Percentiles rank a stretch among this genome's conserved stretches.
Evolutionary conservation across 92 coral and sea anemone genomes (phyloP).

Genomic region (Diadumene lineata): DNA sequence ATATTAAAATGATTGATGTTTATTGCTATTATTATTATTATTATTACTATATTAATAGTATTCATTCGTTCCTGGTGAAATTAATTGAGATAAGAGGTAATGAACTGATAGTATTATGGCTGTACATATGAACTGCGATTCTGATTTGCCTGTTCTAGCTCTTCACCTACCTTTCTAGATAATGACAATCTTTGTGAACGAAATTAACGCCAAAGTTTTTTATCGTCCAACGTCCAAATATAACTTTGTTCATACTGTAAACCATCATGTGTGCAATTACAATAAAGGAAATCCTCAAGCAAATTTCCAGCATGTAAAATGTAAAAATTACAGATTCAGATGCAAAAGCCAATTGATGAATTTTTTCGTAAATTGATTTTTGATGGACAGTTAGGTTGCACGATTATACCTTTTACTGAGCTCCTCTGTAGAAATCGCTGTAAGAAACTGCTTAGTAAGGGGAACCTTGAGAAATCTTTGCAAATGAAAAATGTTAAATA

Average conservation of each 20-base stretch:
- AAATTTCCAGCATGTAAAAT: no score
- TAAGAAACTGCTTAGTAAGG: background rate
- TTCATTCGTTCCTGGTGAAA: slow-evolving; percentile 26
- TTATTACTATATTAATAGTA: slow-evolving; percentile 8
- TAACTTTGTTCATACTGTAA: background rate
- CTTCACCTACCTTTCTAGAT: background rate
- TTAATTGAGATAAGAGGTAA: background rate
- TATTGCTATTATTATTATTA: background rate
- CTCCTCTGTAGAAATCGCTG: no score
- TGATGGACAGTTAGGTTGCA: no score
- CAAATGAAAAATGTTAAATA: no score
- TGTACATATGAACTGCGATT: slow-evolving; percentile 2
- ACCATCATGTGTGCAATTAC: no score
- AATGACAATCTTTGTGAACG: background rate
- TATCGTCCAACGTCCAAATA: background rate
- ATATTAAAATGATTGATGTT: slow-evolving; percentile 23
- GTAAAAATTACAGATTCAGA: no score
- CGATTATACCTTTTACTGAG: no score
- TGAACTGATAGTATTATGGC: background rate
- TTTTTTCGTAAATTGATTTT: no score
- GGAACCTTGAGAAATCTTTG: background rate
- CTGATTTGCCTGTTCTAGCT: background rate
- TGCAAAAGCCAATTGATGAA: no score
- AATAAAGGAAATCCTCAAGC: no score
- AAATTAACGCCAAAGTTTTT: background rate